Conservation (phyloP, 2,113 vertebrate genomes). For the Syrmaticus mikado region DNA sequence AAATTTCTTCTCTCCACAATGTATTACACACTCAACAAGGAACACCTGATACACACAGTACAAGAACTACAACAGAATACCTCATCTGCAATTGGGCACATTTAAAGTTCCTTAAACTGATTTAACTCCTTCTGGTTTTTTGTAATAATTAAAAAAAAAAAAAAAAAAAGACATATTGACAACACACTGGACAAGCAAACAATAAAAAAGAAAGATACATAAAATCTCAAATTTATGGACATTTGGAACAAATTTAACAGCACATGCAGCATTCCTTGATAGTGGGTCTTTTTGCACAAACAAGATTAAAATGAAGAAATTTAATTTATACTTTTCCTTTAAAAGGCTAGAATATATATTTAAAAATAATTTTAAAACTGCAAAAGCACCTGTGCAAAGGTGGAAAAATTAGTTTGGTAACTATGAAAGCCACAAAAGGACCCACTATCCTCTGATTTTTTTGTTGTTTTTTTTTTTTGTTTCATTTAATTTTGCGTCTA, state of each 20-base stretch:
- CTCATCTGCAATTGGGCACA: conserved; percentile 58
- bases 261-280: conserved; percentile 92
- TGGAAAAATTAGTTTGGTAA: conserved; percentile 79
- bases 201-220: conserved; percentile 76
- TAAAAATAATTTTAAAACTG: conserved; percentile 76
- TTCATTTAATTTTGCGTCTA: conserved; percentile 77
- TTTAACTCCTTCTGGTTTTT: conserved; percentile 66
- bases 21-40: conserved; percentile 66
- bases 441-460: conserved; percentile 94
- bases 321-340: conserved; percentile 71
- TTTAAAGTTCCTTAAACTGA: conserved; percentile 75
- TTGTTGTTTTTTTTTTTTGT: not conserved
- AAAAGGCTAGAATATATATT: conserved; percentile 79
- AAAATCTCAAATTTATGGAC: conserved; percentile 83
- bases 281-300: conserved; percentile 99
- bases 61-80: conserved; percentile 69
- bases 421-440: conserved; percentile 99
- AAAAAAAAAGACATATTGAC: conserved; percentile 71
- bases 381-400: conserved; percentile 81
- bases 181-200: conserved; percentile 81
- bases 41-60: conserved; percentile 74
- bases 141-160: conserved; percentile 38
- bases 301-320: conserved; percentile 75
- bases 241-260: conserved; percentile 81
- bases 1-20: conserved; percentile 40